Evolutionary conservation across 2,888 invertebrate species (phyloP).

Genomic region (Gordius sp.): DNA sequence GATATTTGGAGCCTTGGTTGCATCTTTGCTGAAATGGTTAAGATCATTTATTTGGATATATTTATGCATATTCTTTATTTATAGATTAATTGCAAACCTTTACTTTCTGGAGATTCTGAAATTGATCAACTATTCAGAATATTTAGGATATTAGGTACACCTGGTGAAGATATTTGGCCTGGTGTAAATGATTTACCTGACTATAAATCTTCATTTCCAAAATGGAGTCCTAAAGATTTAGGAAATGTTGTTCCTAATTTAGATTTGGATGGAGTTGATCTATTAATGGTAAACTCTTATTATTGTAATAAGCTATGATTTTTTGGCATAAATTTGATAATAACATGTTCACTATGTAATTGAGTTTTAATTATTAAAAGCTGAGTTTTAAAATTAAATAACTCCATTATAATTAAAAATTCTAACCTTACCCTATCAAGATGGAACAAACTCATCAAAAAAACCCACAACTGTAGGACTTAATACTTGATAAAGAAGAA

Average conservation of each 20-base stretch:
- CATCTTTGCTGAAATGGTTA: slow-evolving; percentile 32
- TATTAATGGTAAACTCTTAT: slow-evolving; percentile 39
- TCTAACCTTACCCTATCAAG: too few species aligned
- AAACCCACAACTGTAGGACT: too few species aligned
- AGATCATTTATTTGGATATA: too few species aligned
- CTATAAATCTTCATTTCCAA: slow-evolving; percentile 75
- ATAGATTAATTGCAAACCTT: slow-evolving; percentile 53
- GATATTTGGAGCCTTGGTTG: slow-evolving; percentile 35
- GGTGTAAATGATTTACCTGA: slow-evolving; percentile 69
- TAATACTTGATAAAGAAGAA: too few species aligned
- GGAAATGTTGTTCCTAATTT: slow-evolving; percentile 19
- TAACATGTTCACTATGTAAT: too few species aligned
- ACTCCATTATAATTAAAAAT: too few species aligned
- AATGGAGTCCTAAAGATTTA: slow-evolving; percentile 43
- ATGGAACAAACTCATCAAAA: too few species aligned
- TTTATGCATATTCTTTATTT: too few species aligned
- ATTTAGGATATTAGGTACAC: slow-evolving; percentile 72
- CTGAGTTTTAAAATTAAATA: too few species aligned
- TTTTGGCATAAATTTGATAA: too few species aligned
- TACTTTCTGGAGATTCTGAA: slow-evolving; percentile 91
- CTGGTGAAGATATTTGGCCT: slow-evolving; percentile 77
- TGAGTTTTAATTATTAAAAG: too few species aligned
- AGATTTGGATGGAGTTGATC: slow-evolving; percentile 46
- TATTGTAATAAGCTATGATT: too few species aligned
- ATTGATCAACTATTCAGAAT: slow-evolving; percentile 91